Base-by-base conservation (phyloP, 2,113 vertebrate genomes). In the Deroptyus accipitrinus region DNA sequence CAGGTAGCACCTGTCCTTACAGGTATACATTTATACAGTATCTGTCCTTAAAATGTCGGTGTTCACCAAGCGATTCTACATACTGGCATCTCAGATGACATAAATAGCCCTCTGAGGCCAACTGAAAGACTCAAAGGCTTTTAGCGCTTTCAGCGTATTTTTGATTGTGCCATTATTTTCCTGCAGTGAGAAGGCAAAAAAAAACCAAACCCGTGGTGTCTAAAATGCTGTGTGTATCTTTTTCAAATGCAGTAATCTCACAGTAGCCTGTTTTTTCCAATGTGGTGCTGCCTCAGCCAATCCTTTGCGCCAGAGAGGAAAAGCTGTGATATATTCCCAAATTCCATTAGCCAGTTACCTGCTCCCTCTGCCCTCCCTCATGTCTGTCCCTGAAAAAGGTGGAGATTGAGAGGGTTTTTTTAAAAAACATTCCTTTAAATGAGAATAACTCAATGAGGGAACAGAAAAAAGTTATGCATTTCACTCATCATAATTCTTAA, bases 241-340 rank as follows among this genome's bases (percentile, higher is more conserved):
- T 86, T 76, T 93, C 83, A 94, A 88, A 88, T 20, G 67, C 83
- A 83, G 75, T 79, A 33, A 82, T 89, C 79, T 86, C 66, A 42
- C 55, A 75, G 66, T 17, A 11, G 6, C 28, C 24, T 90, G 39
- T 25, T 93, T 88, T 83, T 74, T n/a, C 83, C 54, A 66, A 3
- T 66, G 70, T 4, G 28, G 49, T 88, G 78, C 88, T 93, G 76
- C 88, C 67, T 90, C 76, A 74, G 63, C 82, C 92, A 86, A 18
- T 88, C 75, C n/a, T 92, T 69, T 80, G 54, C 10, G 1, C 77
- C 67, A 85, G 52, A 68, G 67, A 78, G 39, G 49, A 63, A 95
- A 66, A 74, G 49, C 63, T 77, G 52, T 83, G 72, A 73, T 49
- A 18, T 13, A 3, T 69, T 86, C 80, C 55, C 44, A 86, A 41